Base-by-base conservation (phyloP, 2,113 vertebrate genomes). In the Podarcis muralis region DNA sequence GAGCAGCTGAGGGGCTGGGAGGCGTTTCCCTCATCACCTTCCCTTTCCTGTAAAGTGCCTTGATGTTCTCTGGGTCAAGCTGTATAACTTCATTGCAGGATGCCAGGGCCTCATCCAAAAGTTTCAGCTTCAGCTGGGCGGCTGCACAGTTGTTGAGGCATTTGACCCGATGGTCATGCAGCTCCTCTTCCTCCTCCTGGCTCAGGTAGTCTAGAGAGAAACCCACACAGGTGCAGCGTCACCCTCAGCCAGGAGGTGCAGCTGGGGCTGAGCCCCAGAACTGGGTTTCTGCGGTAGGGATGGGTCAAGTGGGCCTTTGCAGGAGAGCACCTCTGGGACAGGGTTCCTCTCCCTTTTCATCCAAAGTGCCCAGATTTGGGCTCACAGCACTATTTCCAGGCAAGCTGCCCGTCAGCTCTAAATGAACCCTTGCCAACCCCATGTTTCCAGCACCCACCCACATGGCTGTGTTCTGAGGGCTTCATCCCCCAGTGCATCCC, bases 121-220 rank as follows among this genome's bases (percentile, higher is more conserved):
- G 97, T 88, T 97, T 94, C 93, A 98, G 95, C 92, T 97, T 98
- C 87, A 98, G 82, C 91, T 97, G 97, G 57, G 96, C 90, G 1
- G 97, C 93, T 35, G 97, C 97, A 94, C 97, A 93, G 95, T 98
- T 98, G 93, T 98, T 98, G 87, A 98, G 96, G 96, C 97, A 98
- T 93, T 98, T 98, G n/a, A 98, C 94, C 18, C 96, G 93, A 91
- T 98, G 97, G 81, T 98, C 97, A 75, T 32, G 89, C 89, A 98
- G 95, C 91, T 98, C 97, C 80, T 97, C 97, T 90, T 96, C 97
- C 89, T 98, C 97, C 35, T 93, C 94, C 57, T 84, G 90, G 35
- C 76, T 90, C 32, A 75, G 35, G n/a, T 12, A 20, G 71, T 78
- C 86, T 87, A 30, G 82, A 80, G 11, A 25, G 13, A 30, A 53